Evolutionary conservation across 1,140 invertebrate species (phyloP).

Genomic region (Tetramorium parvispinum): DNA sequence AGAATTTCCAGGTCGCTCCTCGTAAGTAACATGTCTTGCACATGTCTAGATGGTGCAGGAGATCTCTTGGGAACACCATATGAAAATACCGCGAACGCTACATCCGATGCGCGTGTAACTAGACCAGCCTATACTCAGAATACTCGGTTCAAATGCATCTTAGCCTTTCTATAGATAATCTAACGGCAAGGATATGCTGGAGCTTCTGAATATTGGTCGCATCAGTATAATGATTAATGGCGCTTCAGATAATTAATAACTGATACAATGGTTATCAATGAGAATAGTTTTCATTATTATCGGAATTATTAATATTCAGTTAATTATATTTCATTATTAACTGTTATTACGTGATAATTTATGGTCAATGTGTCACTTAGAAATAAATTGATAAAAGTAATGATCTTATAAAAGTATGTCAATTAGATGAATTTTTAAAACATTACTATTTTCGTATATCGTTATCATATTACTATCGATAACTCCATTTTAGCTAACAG

Average conservation of each 20-base stretch:
- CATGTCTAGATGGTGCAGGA: background rate
- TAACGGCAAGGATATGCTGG: background rate
- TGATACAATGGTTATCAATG: background rate
- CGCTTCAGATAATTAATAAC: background rate
- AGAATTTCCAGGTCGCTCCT: slow-evolving; percentile 50
- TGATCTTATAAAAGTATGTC: background rate
- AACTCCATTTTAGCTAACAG: background rate
- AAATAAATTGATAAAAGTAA: background rate
- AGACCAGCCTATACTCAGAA: background rate
- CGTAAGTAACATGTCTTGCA: slow-evolving; percentile 53
- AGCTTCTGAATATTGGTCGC: background rate
- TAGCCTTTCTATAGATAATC: background rate
- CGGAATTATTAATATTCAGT: background rate
- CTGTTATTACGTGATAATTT: background rate
- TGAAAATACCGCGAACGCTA: background rate
- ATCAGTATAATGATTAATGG: background rate
- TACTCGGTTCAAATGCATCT: slow-evolving; percentile 3
- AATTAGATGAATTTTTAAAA: background rate
- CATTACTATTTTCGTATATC: background rate
- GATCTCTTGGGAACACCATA: slow-evolving; percentile 29
- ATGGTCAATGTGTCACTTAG: background rate
- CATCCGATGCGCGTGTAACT: background rate
- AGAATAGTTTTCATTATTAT: background rate
- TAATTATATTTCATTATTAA: slow-evolving; percentile 4
- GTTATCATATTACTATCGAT: background rate